Percentiles rank a stretch among this genome's conserved stretches.
These are phyloP conservation scores for Periplaneta americana DNA, from an alignment of 1,140 invertebrate genomes.

Conservation along the genomic window DNA sequence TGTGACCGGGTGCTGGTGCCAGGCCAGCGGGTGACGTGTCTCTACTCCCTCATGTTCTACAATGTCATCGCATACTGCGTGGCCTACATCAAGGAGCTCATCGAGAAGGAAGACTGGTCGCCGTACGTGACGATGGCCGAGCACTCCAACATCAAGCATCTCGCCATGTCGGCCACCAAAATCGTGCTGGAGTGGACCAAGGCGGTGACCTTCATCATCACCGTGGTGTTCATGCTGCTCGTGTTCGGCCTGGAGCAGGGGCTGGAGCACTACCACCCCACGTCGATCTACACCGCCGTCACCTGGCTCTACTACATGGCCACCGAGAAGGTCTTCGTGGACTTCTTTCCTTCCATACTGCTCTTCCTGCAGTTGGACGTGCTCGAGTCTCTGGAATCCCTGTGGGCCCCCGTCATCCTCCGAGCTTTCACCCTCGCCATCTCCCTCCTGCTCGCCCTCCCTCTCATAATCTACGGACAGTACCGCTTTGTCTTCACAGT, in stretches of 20 bases:
- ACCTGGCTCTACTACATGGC: conserved; percentile 64
- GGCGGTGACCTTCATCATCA: conserved; percentile 72
- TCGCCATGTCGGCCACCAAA: conserved; percentile 76
- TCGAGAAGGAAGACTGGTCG: conserved; percentile 70
- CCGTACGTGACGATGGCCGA: conserved; percentile 65
- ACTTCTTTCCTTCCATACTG: conserved; percentile 51
- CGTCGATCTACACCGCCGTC: conserved; percentile 51
- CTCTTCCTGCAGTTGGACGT: conserved; percentile 49
- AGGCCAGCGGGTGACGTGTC: conserved; percentile 55
- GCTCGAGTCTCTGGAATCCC: conserved; percentile 58
- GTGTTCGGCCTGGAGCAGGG: conserved; percentile 71
- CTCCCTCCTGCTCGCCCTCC: conserved; percentile 43
- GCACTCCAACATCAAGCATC: conserved; percentile 64
- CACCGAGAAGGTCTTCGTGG: conserved; percentile 66
- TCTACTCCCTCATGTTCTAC: conserved; percentile 77
- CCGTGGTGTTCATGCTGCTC: conserved; percentile 68
- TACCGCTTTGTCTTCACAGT: conserved; percentile 51
- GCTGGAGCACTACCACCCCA: conserved; percentile 65
- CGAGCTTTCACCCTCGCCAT: conserved; percentile 47
- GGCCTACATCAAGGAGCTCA: conserved; percentile 63
- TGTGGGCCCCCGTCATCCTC: conserved; percentile 59
- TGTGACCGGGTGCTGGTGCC: conserved; percentile 58
- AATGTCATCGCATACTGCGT: conserved; percentile 73
- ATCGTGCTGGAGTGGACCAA: conserved; percentile 78
- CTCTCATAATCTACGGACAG: conserved; percentile 46